Evolutionary conservation across 2,113 vertebrate genomes (phyloP), one percentile per base, ranked within the genome.

Genomic region (Heliornis fulica): DNA sequence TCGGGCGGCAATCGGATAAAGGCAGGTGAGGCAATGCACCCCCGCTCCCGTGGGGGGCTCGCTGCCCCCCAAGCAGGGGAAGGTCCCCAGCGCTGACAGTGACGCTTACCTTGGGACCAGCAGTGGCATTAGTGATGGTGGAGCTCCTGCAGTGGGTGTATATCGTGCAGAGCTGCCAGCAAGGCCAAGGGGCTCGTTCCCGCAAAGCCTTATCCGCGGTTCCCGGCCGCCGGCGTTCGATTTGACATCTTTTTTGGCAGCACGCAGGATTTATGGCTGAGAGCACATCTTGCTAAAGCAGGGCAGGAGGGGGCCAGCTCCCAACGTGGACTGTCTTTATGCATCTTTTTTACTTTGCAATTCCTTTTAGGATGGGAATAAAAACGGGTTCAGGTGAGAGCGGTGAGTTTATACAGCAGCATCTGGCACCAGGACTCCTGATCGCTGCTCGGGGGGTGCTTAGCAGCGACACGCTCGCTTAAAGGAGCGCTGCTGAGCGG

Each of bases 391-490:
- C 75, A n/a, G 96, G 93, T 79, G 94, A 20, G 70, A 53, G 59
- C 0, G 41, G 65, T 23, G 90, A 57, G 96, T 93, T 96, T 93
- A 7, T 16, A 1, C 51, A 87, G 91, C 95, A 83, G 94, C 95
- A 94, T 54, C 95, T 95, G 96, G 95, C 96, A 69, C 31, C 63
- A 7, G 88, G 63, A 19, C 32, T 34, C 1, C 90, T 68, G 96
- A 95, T 88, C 48, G 50, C 92, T 83, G 94, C 94, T 95, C 38
- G 10, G 95, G 96, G 95, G 94, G 96, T 93, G 96, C 95, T 97
- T 17, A 78, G 94, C 64, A 2, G 85, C 59, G 89, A 70, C 89
- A 89, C 64, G 1, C 41, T 19, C 51, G 59, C 95, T 92, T 50
- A 74, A 28, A 92, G 94, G 79, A 95, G 94, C 80, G 2, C 94